Conservation (phyloP, 2,797 vertebrate species). For the Xenops minutus region DNA sequence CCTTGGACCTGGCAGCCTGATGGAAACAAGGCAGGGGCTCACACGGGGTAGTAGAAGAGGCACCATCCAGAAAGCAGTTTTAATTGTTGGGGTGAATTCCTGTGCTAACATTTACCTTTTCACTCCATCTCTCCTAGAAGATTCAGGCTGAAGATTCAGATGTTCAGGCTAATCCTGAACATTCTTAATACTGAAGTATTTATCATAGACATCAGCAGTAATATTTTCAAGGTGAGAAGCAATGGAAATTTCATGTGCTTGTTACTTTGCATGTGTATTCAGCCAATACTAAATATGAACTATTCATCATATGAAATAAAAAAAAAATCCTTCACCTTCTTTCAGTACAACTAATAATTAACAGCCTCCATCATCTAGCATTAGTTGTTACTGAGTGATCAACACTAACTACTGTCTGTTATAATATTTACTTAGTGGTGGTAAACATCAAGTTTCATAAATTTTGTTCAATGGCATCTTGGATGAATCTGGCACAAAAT, state of each 20-base stretch:
- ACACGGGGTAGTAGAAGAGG: not conserved
- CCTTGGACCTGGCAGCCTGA: not conserved
- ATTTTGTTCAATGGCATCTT: not conserved
- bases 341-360: slow-evolving; percentile 7
- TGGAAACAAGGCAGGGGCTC: not conserved
- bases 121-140: not conserved
- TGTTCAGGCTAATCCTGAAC: not conserved
- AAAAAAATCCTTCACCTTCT: not conserved
- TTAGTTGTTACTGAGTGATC: not conserved
- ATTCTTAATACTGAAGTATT: slow-evolving; percentile 18
- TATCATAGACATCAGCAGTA: not conserved
- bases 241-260: not conserved
- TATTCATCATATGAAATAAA: not conserved
- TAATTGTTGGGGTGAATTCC: not conserved
- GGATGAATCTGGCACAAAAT: slow-evolving; percentile 5
- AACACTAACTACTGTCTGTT: not conserved
- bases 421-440: not conserved
- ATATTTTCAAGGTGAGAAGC: slow-evolving; percentile 8
- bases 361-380: not conserved
- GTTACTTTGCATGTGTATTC: not conserved
- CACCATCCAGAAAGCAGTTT: not conserved
- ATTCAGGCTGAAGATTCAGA: not conserved
- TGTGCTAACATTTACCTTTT: slow-evolving; percentile 40
- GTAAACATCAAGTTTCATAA: slow-evolving; percentile 16
- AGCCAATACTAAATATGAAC: not conserved